These are phyloP conservation scores for Gymnodraco acuticeps DNA, from an alignment of 2,797 vertebrate species.

Conservation along the genomic window DNA sequence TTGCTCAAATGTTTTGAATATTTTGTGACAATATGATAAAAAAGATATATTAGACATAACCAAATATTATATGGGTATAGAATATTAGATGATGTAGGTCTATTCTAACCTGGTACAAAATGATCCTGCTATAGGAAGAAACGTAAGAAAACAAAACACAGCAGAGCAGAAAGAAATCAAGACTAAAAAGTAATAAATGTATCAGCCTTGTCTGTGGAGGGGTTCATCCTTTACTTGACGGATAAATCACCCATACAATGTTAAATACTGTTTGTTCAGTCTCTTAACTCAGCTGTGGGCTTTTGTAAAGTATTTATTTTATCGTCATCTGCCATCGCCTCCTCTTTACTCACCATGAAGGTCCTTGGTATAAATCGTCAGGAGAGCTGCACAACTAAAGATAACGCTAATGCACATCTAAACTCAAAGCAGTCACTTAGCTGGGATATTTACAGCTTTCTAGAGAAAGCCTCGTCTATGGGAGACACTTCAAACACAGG, in stretches of 20 bases:
- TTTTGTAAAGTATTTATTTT: slow-evolving; percentile 45
- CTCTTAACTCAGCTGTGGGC: slow-evolving; percentile 35
- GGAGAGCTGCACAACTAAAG: slow-evolving; percentile 54
- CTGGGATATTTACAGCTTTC: slow-evolving; percentile 67
- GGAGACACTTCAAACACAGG: slow-evolving; percentile 64
- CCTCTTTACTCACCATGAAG: slow-evolving; percentile 50
- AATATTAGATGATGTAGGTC: slow-evolving; percentile 7
- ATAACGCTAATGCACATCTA: slow-evolving; percentile 71
- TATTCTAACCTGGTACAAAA: background rate
- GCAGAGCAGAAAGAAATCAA: background rate
- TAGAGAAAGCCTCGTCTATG: slow-evolving; percentile 45
- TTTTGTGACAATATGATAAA: background rate
- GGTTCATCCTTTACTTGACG: slow-evolving; percentile 28
- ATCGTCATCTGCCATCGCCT: slow-evolving; percentile 39
- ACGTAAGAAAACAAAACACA: slow-evolving; percentile 1
- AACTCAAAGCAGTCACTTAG: slow-evolving; percentile 69
- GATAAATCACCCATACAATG: slow-evolving; percentile 9
- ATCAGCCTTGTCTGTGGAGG: slow-evolving; percentile 7
- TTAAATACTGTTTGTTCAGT: slow-evolving; percentile 30
- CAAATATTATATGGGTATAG: background rate
- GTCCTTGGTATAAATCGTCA: slow-evolving; percentile 57
- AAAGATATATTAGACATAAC: background rate
- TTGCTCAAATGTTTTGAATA: background rate
- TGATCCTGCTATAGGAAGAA: background rate
- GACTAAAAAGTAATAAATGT: slow-evolving; percentile 19